These are phyloP conservation scores for Salvelinus alpinus DNA, from an alignment of 2,113 vertebrate genomes.

Conservation along the genomic window DNA sequence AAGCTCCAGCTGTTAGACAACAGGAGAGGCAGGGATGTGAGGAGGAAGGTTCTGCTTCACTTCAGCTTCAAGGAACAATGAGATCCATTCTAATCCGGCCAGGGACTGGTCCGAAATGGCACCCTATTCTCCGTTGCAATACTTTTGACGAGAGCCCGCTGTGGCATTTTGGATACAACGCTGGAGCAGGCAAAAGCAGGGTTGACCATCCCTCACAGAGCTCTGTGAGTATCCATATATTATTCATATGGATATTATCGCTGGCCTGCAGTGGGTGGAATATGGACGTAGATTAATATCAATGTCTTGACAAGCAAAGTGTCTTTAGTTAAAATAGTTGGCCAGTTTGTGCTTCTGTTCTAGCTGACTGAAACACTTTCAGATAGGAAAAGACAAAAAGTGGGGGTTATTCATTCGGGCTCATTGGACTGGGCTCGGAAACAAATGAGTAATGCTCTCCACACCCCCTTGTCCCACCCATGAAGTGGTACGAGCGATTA, in stretches of 20 bases:
- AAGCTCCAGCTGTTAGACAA: conserved; percentile 36
- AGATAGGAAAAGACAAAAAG: conserved; percentile 46
- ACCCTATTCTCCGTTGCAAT: too few relatives aligned
- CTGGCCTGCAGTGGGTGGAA: conserved; percentile 16
- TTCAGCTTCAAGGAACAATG: too few relatives aligned
- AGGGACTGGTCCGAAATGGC: too few relatives aligned
- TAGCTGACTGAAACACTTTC: conserved; percentile 40
- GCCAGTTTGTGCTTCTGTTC: conserved; percentile 30
- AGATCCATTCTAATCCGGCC: too few relatives aligned
- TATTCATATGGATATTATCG: conserved; percentile 66
- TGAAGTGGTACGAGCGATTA: conserved; percentile 55
- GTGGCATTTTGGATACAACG: too few relatives aligned
- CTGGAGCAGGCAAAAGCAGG: not conserved
- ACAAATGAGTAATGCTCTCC: conserved; percentile 52
- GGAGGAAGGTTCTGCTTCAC: too few relatives aligned
- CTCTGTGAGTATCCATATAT: conserved; percentile 45
- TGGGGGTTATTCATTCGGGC: conserved; percentile 50
- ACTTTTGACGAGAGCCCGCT: too few relatives aligned
- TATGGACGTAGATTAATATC: conserved; percentile 52
- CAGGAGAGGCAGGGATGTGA: too few relatives aligned
- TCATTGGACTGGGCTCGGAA: conserved; percentile 50
- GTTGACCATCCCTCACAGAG: conserved; percentile 26
- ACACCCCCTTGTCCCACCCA: conserved; percentile 46
- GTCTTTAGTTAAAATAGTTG: conserved; percentile 6
- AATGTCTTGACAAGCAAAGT: conserved; percentile 49